Conservation (phyloP, 2,888 invertebrate genomes). For the Diplazon laetatorius region DNA sequence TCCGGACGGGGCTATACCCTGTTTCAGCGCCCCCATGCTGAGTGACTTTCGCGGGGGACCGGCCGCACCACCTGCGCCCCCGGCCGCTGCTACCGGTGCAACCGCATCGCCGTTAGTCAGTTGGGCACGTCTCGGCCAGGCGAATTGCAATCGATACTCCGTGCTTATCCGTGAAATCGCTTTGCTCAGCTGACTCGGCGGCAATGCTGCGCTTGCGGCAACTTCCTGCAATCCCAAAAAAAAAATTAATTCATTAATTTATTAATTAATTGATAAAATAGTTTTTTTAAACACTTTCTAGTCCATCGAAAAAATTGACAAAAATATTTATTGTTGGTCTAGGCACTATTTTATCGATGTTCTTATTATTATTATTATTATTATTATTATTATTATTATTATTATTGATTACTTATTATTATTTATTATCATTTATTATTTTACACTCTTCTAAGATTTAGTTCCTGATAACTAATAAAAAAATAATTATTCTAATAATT, state of each 20-base stretch:
- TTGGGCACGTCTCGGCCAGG: constrained; percentile 89
- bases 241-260: no score
- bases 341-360: background rate
- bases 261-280: no score
- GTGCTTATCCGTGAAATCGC: constrained; percentile 90
- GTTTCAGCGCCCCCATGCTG: constrained; percentile 93
- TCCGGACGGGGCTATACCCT: constrained; percentile 81
- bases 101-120: constrained; percentile 84
- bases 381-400: no score
- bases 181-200: constrained; percentile 87
- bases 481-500: no score
- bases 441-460: no score
- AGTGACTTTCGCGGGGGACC: constrained; percentile 90
- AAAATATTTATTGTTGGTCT: background rate
- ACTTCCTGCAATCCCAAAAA: constrained; percentile 80
- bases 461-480: no score
- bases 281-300: no score
- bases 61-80: constrained; percentile 82
- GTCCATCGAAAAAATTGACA: no score
- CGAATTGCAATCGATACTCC: constrained; percentile 95
- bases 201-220: constrained; percentile 76
- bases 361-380: no score
- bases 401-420: background rate
- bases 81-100: constrained; percentile 83
- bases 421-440: constrained; percentile 8